phyloP scores from a whole-genome alignment of 2,113 vertebrate genomes.

The Takifugu flavidus region DNA sequence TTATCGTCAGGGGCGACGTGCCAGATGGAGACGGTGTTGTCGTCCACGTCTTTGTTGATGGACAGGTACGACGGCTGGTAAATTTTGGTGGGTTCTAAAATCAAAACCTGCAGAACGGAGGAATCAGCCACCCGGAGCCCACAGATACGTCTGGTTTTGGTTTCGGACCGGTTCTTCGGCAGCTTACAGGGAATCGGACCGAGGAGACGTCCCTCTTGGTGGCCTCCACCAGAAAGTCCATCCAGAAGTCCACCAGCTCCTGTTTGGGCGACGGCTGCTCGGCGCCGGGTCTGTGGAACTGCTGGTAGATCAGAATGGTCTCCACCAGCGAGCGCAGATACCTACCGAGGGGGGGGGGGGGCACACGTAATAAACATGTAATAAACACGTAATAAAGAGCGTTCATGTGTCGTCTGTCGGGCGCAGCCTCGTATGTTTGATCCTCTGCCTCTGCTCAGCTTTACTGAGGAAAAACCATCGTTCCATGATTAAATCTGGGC shows the following conservation, averaged over 20 bases:
- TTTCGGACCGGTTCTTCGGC: background rate
- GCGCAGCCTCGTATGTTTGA: conserved; percentile 11
- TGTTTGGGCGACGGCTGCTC: conserved; percentile 85
- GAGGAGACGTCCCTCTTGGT: conserved; percentile 92
- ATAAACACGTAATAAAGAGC: conserved; percentile 3
- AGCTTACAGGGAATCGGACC: conserved; percentile 94
- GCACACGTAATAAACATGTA: background rate
- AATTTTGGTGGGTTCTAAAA: conserved; percentile 96
- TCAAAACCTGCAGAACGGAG: conserved; percentile 82
- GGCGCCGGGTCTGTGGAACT: conserved; percentile 85
- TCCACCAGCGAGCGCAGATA: conserved; percentile 93
- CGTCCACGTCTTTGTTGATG: conserved; percentile 94
- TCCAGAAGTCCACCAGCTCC: conserved; percentile 97
- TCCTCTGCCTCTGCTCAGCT: no score
- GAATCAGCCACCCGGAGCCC: background rate
- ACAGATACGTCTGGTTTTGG: background rate
- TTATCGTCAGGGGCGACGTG: conserved; percentile 93
- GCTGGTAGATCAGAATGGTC: conserved; percentile 93
- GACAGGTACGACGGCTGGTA: conserved; percentile 96
- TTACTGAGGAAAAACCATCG: no score
- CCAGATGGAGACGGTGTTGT: conserved; percentile 95
- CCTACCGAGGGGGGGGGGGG: conserved; percentile 68
- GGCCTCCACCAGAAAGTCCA: conserved; percentile 96
- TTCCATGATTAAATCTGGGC: no score
- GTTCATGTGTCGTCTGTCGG: background rate